phyloP scores from a whole-genome alignment of 2,113 vertebrate genomes.

The Serilophus lunatus region DNA sequence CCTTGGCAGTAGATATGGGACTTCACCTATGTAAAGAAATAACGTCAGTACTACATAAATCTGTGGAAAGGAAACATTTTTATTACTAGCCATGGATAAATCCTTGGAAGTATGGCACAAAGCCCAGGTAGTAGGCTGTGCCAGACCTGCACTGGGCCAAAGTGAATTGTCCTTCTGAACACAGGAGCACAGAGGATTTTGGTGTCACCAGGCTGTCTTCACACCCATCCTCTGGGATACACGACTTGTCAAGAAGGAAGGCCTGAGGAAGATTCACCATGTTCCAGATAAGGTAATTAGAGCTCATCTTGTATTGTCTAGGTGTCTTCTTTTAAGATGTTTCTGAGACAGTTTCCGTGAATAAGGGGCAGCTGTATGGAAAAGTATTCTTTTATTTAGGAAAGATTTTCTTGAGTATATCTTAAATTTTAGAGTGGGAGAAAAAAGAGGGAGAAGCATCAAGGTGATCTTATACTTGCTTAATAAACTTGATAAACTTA shows the following conservation, averaged over 20 bases:
- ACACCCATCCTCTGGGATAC: neutral
- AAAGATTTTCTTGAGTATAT: neutral
- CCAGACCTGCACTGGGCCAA: neutral
- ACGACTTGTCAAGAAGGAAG: neutral
- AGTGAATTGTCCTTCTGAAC: neutral
- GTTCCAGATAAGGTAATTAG: neutral
- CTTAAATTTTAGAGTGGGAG: neutral
- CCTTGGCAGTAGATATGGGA: neutral
- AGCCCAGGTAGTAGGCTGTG: neutral
- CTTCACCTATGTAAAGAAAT: neutral
- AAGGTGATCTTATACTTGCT: neutral
- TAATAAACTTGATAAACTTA: too few relatives aligned
- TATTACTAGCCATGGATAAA: neutral
- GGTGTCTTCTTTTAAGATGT: neutral
- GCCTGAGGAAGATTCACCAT: neutral
- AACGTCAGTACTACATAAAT: neutral
- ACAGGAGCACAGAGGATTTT: neutral
- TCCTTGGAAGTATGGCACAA: neutral
- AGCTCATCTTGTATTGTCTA: neutral
- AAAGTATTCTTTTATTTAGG: neutral
- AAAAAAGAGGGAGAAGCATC: neutral
- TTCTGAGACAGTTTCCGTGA: neutral
- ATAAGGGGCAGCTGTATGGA: neutral
- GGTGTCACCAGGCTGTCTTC: neutral
- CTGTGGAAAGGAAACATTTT: neutral